Conservation (phyloP, 2,888 invertebrate genomes). For the Melinaea menophilus region DNA sequence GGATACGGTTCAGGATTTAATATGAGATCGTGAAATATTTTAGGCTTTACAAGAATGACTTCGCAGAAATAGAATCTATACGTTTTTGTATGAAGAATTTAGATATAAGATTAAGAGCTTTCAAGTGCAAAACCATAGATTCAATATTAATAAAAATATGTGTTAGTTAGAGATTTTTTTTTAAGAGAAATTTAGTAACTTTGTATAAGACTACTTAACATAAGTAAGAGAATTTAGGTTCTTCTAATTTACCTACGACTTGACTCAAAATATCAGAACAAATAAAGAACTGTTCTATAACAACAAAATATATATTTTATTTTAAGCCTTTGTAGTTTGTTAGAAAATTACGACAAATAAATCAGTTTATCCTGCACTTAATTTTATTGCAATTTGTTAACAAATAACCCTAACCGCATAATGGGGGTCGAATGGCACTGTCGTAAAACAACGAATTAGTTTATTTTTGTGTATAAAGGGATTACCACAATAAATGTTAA, state of each 20-base stretch:
- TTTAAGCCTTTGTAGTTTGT: neutral
- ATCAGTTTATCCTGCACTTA: conserved; percentile 1
- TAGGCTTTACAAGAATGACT: conserved; percentile 18
- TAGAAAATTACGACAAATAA: neutral
- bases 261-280: too few relatives aligned
- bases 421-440: neutral
- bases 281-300: too few relatives aligned
- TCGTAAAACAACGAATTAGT: conserved; percentile 6
- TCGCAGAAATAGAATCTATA: conserved; percentile 10
- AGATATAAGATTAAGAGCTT: too few relatives aligned
- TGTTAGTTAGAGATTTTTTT: too few relatives aligned
- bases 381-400: conserved; percentile 1
- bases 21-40: conserved; percentile 15
- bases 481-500: neutral
- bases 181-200: too few relatives aligned
- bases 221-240: too few relatives aligned
- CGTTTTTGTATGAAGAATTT: neutral
- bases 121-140: too few relatives aligned
- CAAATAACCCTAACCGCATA: neutral
- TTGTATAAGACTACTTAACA: too few relatives aligned
- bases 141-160: too few relatives aligned
- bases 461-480: neutral
- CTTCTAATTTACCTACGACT: too few relatives aligned
- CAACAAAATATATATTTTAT: too few relatives aligned
- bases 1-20: conserved; percentile 17